phyloP scores from a whole-genome alignment of 2,888 invertebrate genomes.

The Acanthopleura granulata region DNA sequence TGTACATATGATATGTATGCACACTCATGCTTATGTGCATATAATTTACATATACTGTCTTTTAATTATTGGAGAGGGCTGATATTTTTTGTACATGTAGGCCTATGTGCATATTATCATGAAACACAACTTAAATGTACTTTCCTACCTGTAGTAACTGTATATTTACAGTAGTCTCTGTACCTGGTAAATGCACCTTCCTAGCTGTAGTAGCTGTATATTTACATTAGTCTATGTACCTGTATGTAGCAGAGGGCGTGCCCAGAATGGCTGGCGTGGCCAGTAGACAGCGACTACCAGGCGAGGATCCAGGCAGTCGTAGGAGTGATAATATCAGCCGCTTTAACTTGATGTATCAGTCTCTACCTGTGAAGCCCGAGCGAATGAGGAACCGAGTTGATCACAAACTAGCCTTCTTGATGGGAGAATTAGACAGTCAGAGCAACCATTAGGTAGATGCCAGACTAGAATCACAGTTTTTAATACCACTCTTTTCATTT shows the following conservation, averaged over 20 bases:
- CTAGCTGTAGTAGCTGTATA: no score
- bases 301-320: not conserved
- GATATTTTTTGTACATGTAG: no score
- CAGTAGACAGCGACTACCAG: not conserved
- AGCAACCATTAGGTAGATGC: conserved; percentile 1
- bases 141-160: no score
- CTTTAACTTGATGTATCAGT: conserved; percentile 9
- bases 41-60: no score
- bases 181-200: not conserved
- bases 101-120: no score
- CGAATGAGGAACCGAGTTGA: conserved; percentile 18
- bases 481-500: no score
- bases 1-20: no score
- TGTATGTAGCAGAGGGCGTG: not conserved
- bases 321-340: conserved; percentile 4
- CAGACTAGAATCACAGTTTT: not conserved
- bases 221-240: not conserved
- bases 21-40: no score
- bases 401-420: conserved; percentile 14
- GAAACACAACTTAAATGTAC: no score
- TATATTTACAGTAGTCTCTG: not conserved
- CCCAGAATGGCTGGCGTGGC: not conserved
- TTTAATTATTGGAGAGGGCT: no score
- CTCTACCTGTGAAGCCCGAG: not conserved
- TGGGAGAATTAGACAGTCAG: conserved; percentile 17